Base-by-base conservation (phyloP, 2,888 invertebrate species). In the Tenthredo distinguenda region DNA sequence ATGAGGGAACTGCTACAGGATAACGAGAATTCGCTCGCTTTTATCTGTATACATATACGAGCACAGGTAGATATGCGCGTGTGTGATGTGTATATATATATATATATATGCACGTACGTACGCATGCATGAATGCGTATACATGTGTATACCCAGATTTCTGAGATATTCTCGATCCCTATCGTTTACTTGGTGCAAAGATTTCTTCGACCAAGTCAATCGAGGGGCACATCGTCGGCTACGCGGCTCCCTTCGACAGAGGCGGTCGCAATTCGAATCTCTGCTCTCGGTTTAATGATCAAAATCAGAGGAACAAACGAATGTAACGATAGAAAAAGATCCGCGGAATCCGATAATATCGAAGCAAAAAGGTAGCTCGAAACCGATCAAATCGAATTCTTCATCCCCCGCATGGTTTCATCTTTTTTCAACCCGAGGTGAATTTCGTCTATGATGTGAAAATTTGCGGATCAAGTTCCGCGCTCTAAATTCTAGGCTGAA, bases 151-250 rank as follows among this genome's bases (percentile, higher is more conserved):
- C 10, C 0, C n/a, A 43, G 9, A 68, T 68, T n/a, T 55, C 18
- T 6, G 9, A 31, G 77, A 26, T 1, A 77, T 77, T 77, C 37
- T 26, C 34, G 76, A 43, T 76, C 18, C 34, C 34, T 77, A n/a
- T n/a, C 50, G 18, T 77, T 55, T 37, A 55, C 55, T 77, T 7
- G 77, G 47, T 76, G 40, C 1, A 50, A 47, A 76, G 50, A 31
- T 77, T 55, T 77, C 77, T 50, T 77, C 55, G 31, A 77, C 15
- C 77, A 21, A 77, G 31, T 77, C 77, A 50, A 77, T 77, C 77
- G 77, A 50, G 47, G 9, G 55, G 9, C 18, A 31, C 21, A 12
- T 12, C 47, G 43, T 47, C 76, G 21, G 12, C 9, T 10, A 10
- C 9, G 7, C 10, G 10, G n/a, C n/a, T 76, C 34, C 50, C 50